phyloP scores from a whole-genome alignment of 1,140 invertebrate genomes.

The Octopus bimaculoides region DNA sequence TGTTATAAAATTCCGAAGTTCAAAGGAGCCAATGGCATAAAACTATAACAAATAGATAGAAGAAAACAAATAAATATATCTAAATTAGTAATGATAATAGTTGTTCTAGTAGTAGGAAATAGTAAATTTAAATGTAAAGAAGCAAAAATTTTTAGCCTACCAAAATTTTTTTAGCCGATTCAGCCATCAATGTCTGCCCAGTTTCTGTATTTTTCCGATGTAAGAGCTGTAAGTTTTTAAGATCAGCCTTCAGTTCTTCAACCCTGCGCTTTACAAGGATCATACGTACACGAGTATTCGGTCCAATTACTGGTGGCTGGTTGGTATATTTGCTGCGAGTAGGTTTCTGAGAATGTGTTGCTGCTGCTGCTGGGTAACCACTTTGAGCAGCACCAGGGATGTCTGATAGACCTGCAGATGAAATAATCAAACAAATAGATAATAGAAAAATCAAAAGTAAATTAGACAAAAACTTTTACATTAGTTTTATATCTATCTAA shows the following conservation, averaged over 20 bases:
- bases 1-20: too few species aligned
- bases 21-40: too few species aligned
- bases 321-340: background rate
- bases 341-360: background rate
- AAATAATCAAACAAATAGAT: background rate
- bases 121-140: too few species aligned
- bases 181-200: slow-evolving; percentile 85
- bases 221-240: slow-evolving; percentile 80
- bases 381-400: slow-evolving; percentile 19
- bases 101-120: too few species aligned
- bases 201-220: slow-evolving; percentile 87
- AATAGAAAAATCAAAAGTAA: too few species aligned
- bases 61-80: too few species aligned
- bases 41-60: too few species aligned
- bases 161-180: slow-evolving; percentile 65
- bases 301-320: background rate
- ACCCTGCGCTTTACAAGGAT: slow-evolving; percentile 57
- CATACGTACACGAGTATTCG: background rate
- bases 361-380: background rate
- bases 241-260: slow-evolving; percentile 83
- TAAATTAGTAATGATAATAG: too few species aligned
- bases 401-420: slow-evolving; percentile 31
- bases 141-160: slow-evolving; percentile 26
- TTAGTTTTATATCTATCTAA: too few species aligned
- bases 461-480: too few species aligned